Evolutionary conservation across 2,113 vertebrate species (phyloP), one percentile per base, ranked within the genome.

Genomic region (Stigmatopora nigra): DNA sequence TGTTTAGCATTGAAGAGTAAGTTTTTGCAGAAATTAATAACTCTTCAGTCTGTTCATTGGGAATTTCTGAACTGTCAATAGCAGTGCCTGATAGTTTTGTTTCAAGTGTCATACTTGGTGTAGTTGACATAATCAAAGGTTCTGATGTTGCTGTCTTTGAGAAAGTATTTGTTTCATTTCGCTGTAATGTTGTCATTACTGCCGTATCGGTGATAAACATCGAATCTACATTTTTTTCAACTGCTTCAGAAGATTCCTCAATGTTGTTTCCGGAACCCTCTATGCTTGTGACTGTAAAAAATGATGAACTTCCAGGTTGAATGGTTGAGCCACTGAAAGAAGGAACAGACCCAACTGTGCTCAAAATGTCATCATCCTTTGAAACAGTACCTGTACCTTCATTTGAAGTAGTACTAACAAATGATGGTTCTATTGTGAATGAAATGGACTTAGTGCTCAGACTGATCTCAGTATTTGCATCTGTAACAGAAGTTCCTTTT

Each of bases 361-460:
- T 7, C 1, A 48, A 12, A 60, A 10, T 61, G 0, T 17, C 45
- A 11, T 44, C 38, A 36, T 16, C 25, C 2, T 13, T 13, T 61
- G 47, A 1, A 48, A 22, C 7, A 35, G 17, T 51, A 47, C 41
- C 63, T 48, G 71, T 65, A 38, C 36, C 2, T 1, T 72, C 67
- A 4, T 0, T 0, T 2, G 9, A 3, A 12, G 2, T 51, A 3
- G 22, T 16, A 0, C 20, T 12, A 9, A 20, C 3, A 31, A 31
- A 56, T 25, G 53, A 46, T 36, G 17, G 52, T 47, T 25, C 60
- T n/a, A 3, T 60, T 4, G 47, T 4, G 0, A 58, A 61, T 38
- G 61, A 22, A 63, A 46, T 55, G 12, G 31, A 41, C 35, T 52
- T 7, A 51, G 59, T 45, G 19, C 19, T 61, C 19, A 61, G 16